Conservation (phyloP, 2,113 vertebrate species). For the Machaerirhynchus nigripectus region DNA sequence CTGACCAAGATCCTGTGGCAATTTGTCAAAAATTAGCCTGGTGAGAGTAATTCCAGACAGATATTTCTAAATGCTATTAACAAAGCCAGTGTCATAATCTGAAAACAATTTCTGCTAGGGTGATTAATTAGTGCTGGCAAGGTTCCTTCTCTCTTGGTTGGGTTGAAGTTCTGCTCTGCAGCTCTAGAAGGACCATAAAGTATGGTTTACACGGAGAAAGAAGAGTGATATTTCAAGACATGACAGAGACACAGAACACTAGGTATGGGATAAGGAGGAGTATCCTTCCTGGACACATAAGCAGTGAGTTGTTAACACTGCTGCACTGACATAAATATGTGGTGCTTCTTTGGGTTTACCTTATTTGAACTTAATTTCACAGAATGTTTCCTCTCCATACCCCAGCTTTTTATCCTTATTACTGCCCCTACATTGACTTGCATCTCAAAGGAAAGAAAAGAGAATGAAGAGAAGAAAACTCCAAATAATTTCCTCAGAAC, state of each 20-base stretch:
- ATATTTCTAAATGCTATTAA: constrained; percentile 17
- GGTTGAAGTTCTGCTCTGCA: background rate
- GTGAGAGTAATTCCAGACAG: background rate
- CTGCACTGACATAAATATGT: background rate
- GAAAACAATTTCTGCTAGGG: background rate
- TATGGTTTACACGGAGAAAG: background rate
- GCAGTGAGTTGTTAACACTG: background rate
- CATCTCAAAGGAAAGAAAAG: background rate
- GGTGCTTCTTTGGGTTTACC: background rate
- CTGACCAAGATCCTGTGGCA: background rate
- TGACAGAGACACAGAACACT: background rate
- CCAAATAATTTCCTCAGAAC: background rate
- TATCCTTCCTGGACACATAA: background rate
- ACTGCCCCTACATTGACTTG: background rate
- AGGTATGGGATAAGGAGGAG: background rate
- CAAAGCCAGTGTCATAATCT: background rate
- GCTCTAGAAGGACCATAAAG: background rate
- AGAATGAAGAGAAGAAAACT: background rate
- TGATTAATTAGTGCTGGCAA: constrained; percentile 20
- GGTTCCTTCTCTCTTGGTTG: background rate
- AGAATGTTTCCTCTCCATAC: background rate
- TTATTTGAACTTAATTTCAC: background rate
- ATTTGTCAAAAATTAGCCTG: constrained; percentile 28
- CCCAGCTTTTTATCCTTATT: background rate
- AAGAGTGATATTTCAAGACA: background rate